phyloP scores from a whole-genome alignment of 2,113 vertebrate genomes.

The Crotalus viridis region DNA sequence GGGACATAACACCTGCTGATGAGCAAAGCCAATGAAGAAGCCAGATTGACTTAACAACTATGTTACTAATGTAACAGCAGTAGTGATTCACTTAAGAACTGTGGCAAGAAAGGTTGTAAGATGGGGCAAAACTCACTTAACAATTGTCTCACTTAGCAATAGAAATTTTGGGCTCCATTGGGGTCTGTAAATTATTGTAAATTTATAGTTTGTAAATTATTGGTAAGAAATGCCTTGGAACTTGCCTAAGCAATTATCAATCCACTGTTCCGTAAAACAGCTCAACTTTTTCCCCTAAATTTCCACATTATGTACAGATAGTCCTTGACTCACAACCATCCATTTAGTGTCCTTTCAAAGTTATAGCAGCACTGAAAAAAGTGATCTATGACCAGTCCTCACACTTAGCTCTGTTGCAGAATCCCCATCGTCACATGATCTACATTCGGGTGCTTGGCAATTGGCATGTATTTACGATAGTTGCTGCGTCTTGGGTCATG shows the following conservation, averaged over 20 bases:
- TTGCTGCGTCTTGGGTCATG: no score
- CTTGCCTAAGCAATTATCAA: background rate
- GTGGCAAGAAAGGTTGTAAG: no score
- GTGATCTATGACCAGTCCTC: background rate
- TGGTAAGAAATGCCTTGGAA: background rate
- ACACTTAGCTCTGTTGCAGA: background rate
- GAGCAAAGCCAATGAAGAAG: background rate
- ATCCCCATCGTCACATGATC: background rate
- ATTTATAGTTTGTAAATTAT: background rate
- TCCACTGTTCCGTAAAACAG: background rate
- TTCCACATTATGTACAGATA: background rate
- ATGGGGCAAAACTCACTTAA: background rate
- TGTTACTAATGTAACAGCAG: no score
- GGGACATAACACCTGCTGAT: background rate
- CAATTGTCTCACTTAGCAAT: background rate
- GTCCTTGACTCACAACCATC: no score
- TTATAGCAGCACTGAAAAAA: background rate
- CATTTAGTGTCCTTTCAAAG: background rate
- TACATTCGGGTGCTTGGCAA: background rate
- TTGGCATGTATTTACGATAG: background rate
- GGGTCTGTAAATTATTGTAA: background rate
- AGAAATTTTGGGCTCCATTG: background rate
- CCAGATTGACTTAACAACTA: no score
- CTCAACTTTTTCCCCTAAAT: background rate
- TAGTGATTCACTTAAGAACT: no score